Base-by-base conservation (phyloP, 2,797 vertebrate genomes). In the Crenuchus spilurus region DNA sequence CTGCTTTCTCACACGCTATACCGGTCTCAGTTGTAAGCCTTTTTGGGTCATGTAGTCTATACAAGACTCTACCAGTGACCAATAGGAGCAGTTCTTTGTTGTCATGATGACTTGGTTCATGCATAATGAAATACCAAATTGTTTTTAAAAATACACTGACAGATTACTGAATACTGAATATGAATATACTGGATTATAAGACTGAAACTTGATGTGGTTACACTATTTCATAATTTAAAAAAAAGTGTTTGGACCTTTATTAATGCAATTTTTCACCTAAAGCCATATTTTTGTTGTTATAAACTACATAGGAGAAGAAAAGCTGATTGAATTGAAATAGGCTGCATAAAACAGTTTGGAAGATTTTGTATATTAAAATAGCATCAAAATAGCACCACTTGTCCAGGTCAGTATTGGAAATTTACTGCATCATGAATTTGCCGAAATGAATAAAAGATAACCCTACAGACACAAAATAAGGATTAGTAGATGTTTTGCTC, bases 371-470 rank as follows among this genome's bases (percentile, higher is more conserved):
- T n/a, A 16, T 28, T 18, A 42, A 14, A 42, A 1, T 42, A 61
- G 28, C 16, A 42, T 28, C 5, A 42, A 26, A 42, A 26, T 41
- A 42, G 6, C 5, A 24, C 31, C 28, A 9, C 26, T 62, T 42
- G 70, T 80, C 57, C 55, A 66, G 30, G 70, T 62, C 66, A 60
- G n/a, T 20, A 51, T 18, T 41, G 13, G 22, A 62, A 44, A 64
- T 54, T 60, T 31, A 44, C 52, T 61, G 49, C 57, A 8, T 39
- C 33, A 37, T 51, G 28, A 26, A 68, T 68, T 41, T 33, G 44
- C 35, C 44, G 24, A 60, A 68, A 77, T 54, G 28, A 26, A 41
- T 64, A 26, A 65, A 76, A 33, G 26, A 63, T 60, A 61, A 77
- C 69, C 46, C 41, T 35, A 51, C 70, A 28, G n/a, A 35, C 62